These are phyloP conservation scores for Phodopus roborovskii DNA, from an alignment of 2,113 vertebrate genomes.

Conservation along the genomic window DNA sequence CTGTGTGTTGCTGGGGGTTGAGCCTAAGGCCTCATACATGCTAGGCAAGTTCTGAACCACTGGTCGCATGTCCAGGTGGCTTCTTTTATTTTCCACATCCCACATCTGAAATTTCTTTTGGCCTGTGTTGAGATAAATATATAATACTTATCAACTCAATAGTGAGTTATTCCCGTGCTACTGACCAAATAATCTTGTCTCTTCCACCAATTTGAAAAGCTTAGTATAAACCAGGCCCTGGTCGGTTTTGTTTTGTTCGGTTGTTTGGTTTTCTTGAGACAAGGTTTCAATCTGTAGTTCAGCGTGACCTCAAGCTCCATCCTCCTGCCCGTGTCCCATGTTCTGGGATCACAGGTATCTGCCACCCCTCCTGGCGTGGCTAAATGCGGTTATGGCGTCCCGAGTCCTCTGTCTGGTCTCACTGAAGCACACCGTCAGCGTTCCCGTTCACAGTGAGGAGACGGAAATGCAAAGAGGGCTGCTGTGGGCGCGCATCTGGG, in stretches of 20 bases:
- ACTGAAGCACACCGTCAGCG: neutral
- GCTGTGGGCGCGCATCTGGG: neutral
- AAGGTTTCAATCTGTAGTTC: neutral
- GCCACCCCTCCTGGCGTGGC: neutral
- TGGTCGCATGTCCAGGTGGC: neutral
- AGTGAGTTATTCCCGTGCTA: neutral
- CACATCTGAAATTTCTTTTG: conserved; percentile 24
- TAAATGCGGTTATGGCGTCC: neutral
- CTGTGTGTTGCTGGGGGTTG: neutral
- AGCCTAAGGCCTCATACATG: neutral
- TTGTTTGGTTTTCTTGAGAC: neutral
- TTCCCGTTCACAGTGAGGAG: neutral
- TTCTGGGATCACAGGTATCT: neutral
- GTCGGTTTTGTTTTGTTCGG: neutral
- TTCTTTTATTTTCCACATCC: neutral
- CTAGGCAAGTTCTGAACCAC: neutral
- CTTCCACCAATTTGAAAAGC: neutral
- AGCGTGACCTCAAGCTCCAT: neutral
- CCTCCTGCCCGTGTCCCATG: neutral
- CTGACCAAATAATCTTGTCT: neutral
- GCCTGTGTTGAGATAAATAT: neutral
- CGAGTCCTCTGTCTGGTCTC: neutral
- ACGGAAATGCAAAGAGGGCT: neutral
- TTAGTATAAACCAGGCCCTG: neutral
- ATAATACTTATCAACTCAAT: neutral